Evolutionary conservation across 2,113 vertebrate species (phyloP).

Genomic region (Gnathonemus echidnorhynchus): DNA sequence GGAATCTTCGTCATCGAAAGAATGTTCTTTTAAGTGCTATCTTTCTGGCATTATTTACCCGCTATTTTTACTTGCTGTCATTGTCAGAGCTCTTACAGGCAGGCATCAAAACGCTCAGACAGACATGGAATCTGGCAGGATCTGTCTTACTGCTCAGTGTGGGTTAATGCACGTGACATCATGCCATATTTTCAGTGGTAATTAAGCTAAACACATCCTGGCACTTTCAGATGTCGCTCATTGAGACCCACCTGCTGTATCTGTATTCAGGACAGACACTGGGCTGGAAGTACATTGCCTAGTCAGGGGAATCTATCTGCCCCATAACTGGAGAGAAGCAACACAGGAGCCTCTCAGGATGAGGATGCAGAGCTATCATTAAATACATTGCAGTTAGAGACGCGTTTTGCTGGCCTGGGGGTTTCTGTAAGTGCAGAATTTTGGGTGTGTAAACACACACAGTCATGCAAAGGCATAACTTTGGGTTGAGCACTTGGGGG

Average conservation of each 20-base stretch:
- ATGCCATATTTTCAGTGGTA: neutral
- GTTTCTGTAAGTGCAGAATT: neutral
- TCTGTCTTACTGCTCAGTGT: neutral
- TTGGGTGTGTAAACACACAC: neutral
- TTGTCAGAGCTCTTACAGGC: neutral
- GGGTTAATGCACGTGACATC: constrained; percentile 6
- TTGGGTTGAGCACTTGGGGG: no score
- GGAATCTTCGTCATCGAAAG: neutral
- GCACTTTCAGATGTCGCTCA: neutral
- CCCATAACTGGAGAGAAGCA: neutral
- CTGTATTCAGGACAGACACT: neutral
- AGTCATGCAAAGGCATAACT: neutral
- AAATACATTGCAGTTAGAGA: neutral
- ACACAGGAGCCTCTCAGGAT: neutral
- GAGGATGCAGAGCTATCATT: neutral
- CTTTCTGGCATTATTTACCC: neutral
- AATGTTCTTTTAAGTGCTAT: neutral
- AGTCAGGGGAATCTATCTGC: neutral
- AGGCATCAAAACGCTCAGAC: neutral
- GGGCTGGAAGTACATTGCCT: neutral
- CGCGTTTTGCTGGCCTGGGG: neutral
- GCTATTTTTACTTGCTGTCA: neutral
- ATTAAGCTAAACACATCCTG: constrained; percentile 19
- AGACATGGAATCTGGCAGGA: neutral
- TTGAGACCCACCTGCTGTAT: neutral